phyloP scores from a whole-genome alignment of 2,113 vertebrate genomes.

The Pollimyrus isidori region DNA sequence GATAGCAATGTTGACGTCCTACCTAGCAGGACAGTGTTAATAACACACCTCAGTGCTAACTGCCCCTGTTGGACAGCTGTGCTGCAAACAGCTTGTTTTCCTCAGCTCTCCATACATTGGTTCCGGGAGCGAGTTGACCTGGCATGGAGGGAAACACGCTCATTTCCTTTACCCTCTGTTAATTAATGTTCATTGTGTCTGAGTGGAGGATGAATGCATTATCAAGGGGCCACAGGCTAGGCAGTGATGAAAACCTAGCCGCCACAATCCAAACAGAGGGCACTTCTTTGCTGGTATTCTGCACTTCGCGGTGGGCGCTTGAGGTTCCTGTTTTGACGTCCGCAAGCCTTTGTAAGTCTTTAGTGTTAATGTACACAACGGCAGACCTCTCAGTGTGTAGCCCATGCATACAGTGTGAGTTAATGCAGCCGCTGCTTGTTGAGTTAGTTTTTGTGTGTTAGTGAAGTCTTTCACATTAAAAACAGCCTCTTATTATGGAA shows the following conservation, averaged over 20 bases:
- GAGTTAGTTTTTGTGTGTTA: not conserved
- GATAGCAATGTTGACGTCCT: not conserved
- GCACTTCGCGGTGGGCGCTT: not conserved
- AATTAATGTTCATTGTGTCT: conserved; percentile 1
- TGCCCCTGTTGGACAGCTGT: not conserved
- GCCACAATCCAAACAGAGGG: not conserved
- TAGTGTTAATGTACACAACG: not conserved
- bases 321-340: not conserved
- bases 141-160: not conserved
- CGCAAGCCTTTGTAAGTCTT: not conserved
- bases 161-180: not conserved
- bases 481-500: not conserved
- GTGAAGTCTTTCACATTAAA: not conserved
- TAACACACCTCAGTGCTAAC: not conserved
- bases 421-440: not conserved
- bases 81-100: not conserved
- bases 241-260: not conserved
- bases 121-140: not conserved
- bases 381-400: not conserved
- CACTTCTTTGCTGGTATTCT: not conserved
- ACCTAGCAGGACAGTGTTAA: not conserved
- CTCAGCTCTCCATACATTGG: not conserved
- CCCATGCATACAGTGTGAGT: not conserved
- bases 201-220: not conserved
- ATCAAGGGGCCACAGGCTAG: not conserved